Evolutionary conservation across 1,140 invertebrate genomes (phyloP), one percentile per base, ranked within the genome.

Genomic region (Drosophila ercepeae): DNA sequence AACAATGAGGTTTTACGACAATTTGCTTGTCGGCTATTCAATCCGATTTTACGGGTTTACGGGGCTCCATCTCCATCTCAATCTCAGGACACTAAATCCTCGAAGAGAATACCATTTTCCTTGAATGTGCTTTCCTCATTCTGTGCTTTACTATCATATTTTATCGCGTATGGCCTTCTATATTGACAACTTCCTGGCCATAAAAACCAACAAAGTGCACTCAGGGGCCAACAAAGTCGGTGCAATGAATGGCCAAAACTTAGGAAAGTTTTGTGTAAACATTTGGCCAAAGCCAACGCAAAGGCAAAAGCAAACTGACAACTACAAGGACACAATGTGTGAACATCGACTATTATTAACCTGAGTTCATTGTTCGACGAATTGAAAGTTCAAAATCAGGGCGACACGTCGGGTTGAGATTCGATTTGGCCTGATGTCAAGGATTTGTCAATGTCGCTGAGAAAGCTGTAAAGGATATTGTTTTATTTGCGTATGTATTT

Each of bases 161-260:
- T 65, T 67, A 75, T 74, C 41, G 54, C 42, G 57, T 50, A 21
- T 53, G 51, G 60, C 53, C 50, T 39, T 61, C 51, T 50, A 41
- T 48, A 69, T 75, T 71, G 60, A 49, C 55, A 63, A 52, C 75
- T 75, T 73, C 27, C 50, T 65, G 54, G 29, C 53, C 70, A 69
- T 67, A 71, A 75, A 86, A 71, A 9, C 48, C 57, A 41, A 75
- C 59, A 70, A 75, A 78, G 79, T 84, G 72, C 75, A 55, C 39
- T 74, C 65, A 3, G 29, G 29, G 46, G 68, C 70, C 53, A 73
- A 84, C 75, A 82, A 84, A 83, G 78, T 82, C 75, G 34, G 51
- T 61, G 32, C 58, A 49, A 58, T 44, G 82, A 78, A 78, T 84
- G 75, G 67, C 21, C 59, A 52, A 63, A 74, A 70, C 60, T 78